Evolutionary conservation across 2,888 invertebrate genomes (phyloP).

Genomic region (Ernsta delagoae): DNA sequence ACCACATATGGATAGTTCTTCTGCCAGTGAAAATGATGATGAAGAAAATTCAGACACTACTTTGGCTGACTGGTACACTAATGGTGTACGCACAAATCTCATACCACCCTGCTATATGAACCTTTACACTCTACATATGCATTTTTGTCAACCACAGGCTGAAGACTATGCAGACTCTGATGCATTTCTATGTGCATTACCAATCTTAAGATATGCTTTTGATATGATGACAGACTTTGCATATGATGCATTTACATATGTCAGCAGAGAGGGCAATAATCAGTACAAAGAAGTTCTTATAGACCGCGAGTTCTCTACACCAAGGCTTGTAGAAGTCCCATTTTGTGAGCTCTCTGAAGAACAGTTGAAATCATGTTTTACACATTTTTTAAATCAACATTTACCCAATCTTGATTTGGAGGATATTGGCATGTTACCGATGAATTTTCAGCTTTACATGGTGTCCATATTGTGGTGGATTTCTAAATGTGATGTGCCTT

Average conservation of each 20-base stretch:
- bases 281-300: slow-evolving; percentile 62
- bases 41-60: slow-evolving; percentile 38
- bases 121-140: slow-evolving; percentile 86
- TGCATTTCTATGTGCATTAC: slow-evolving; percentile 84
- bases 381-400: slow-evolving; percentile 74
- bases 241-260: slow-evolving; percentile 63
- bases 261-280: slow-evolving; percentile 64
- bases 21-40: slow-evolving; percentile 40
- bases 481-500: slow-evolving; percentile 64
- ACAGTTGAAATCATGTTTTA: slow-evolving; percentile 67
- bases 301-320: slow-evolving; percentile 53
- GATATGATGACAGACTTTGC: slow-evolving; percentile 73
- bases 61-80: slow-evolving; percentile 85
- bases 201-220: slow-evolving; percentile 86
- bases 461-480: slow-evolving; percentile 86
- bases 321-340: slow-evolving; percentile 52
- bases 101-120: slow-evolving; percentile 89
- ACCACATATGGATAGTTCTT: slow-evolving; percentile 41
- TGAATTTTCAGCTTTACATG: slow-evolving; percentile 85
- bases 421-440: slow-evolving; percentile 75
- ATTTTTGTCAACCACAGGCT: slow-evolving; percentile 88
- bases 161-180: slow-evolving; percentile 87
- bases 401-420: slow-evolving; percentile 63
- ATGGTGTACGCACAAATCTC: slow-evolving; percentile 84
- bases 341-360: slow-evolving; percentile 58